Conservation (phyloP, 2,888 invertebrate genomes). For the Cheilosia grossa region DNA sequence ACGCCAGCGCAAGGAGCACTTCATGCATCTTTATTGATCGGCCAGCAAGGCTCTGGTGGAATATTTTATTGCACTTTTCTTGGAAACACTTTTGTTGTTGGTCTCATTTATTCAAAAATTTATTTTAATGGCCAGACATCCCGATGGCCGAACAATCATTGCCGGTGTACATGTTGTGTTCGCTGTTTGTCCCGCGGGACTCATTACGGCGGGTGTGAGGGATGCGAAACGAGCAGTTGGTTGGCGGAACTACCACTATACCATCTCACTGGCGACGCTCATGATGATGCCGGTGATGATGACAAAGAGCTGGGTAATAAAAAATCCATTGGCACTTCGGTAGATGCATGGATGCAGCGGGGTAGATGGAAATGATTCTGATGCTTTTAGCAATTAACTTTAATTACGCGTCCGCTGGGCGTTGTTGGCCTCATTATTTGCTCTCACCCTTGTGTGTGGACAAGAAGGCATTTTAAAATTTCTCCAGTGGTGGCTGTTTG, state of each 20-base stretch:
- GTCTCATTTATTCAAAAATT: constrained; percentile 67
- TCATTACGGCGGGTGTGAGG: constrained; percentile 49
- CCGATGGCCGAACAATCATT: constrained; percentile 44
- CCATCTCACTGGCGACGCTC: constrained; percentile 3
- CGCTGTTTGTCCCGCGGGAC: constrained; percentile 59
- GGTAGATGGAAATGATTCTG: constrained; percentile 35
- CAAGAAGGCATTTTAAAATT: constrained; percentile 36
- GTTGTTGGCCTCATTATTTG: constrained; percentile 70
- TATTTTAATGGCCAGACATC: constrained; percentile 73
- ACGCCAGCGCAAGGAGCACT: background rate
- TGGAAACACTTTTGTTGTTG: constrained; percentile 50
- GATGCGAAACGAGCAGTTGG: constrained; percentile 40
- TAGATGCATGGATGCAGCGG: constrained; percentile 54
- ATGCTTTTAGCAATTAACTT: constrained; percentile 73
- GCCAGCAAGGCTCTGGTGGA: constrained; percentile 2
- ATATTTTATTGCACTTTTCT: constrained; percentile 60
- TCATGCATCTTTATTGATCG: constrained; percentile 57
- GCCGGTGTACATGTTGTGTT: constrained; percentile 38
- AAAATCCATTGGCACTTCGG: constrained; percentile 74
- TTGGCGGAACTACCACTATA: constrained; percentile 12
- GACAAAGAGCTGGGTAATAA: constrained; percentile 70
- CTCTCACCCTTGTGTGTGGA: constrained; percentile 60
- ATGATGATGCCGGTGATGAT: constrained; percentile 34
- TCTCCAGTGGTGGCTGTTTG: constrained; percentile 8
- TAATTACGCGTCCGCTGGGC: constrained; percentile 71